These are phyloP conservation scores for Venturia canescens DNA, from an alignment of 1,140 invertebrate genomes.

Conservation along the genomic window DNA sequence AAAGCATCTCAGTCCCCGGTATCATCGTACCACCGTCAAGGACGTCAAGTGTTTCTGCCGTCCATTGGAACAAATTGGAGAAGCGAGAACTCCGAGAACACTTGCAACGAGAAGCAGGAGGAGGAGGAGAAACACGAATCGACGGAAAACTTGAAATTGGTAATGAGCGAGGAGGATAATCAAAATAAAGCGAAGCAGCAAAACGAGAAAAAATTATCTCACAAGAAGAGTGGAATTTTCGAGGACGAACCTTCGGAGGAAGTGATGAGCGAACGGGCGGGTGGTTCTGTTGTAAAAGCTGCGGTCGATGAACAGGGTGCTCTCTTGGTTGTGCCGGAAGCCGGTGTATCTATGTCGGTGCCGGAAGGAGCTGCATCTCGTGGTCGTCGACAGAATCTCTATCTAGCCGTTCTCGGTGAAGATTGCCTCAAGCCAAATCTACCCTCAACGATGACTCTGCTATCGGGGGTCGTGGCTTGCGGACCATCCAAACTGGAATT, in stretches of 20 bases:
- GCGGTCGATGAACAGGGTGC: constrained; percentile 73
- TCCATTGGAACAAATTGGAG: constrained; percentile 50
- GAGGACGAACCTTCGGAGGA: constrained; percentile 28
- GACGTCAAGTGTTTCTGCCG: constrained; percentile 13
- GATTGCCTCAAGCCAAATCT: constrained; percentile 88
- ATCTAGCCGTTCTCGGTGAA: constrained; percentile 88
- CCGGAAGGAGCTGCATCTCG: constrained; percentile 88
- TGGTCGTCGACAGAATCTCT: constrained; percentile 86
- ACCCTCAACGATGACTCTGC: constrained; percentile 80
- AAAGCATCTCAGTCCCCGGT: background rate
- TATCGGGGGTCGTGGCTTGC: constrained; percentile 91
- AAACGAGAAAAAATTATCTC: constrained; percentile 16
- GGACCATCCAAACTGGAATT: constrained; percentile 86
- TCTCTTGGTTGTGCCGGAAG: constrained; percentile 86
- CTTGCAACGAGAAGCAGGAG: constrained; percentile 38
- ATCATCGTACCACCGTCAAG: constrained; percentile 18
- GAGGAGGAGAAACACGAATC: constrained; percentile 43
- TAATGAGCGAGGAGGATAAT: constrained; percentile 25
- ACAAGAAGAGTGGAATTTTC: constrained; percentile 15
- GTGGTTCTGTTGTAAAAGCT: constrained; percentile 40
- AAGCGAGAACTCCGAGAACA: constrained; percentile 50
- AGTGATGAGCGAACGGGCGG: constrained; percentile 37
- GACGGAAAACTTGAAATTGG: constrained; percentile 7
- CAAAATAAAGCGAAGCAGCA: constrained; percentile 22
- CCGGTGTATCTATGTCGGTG: constrained; percentile 86